A percentile compares a stretch with the other conserved stretches of the same genome.
Evolutionary conservation across 2,888 invertebrate genomes (phyloP).

Genomic region (Mythimna albipuncta): DNA sequence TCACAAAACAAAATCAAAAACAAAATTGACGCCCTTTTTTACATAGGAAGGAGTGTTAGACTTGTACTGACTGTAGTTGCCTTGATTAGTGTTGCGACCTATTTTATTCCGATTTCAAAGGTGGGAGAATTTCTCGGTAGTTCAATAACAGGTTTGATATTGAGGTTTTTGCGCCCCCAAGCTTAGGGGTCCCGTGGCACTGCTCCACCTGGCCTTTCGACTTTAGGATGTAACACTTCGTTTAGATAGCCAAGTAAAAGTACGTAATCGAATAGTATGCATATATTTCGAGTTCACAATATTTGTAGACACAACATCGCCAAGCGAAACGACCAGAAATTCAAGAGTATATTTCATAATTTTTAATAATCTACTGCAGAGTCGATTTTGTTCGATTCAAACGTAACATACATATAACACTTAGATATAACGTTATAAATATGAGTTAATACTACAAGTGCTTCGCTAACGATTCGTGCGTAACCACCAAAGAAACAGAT

Average conservation of each 20-base stretch:
- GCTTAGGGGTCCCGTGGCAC: too few relatives aligned
- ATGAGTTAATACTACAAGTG: slow-evolving; percentile 70
- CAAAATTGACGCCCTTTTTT: too few relatives aligned
- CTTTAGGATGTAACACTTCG: not conserved
- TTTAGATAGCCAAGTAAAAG: slow-evolving; percentile 25
- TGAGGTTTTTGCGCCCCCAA: too few relatives aligned
- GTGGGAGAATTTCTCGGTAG: too few relatives aligned
- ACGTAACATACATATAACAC: slow-evolving; percentile 67
- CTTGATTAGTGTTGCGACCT: too few relatives aligned
- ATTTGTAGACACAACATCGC: slow-evolving; percentile 71
- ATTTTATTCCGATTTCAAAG: too few relatives aligned
- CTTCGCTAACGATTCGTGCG: slow-evolving; percentile 74
- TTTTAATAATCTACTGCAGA: slow-evolving; percentile 66
- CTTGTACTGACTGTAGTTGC: too few relatives aligned
- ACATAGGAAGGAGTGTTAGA: too few relatives aligned
- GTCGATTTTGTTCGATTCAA: slow-evolving; percentile 68
- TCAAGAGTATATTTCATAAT: slow-evolving; percentile 63
- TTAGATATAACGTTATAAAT: slow-evolving; percentile 61
- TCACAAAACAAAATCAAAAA: too few relatives aligned
- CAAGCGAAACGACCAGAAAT: slow-evolving; percentile 71
- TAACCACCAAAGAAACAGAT: slow-evolving; percentile 50
- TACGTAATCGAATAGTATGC: slow-evolving; percentile 58
- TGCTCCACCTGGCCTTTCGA: too few relatives aligned
- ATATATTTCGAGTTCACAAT: slow-evolving; percentile 77
- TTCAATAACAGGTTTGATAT: too few relatives aligned